A percentile compares a stretch with the other conserved stretches of the same genome.
These are phyloP conservation scores for Lutraria rhynchaena DNA, from an alignment of 1,140 invertebrate species.

Conservation along the genomic window DNA sequence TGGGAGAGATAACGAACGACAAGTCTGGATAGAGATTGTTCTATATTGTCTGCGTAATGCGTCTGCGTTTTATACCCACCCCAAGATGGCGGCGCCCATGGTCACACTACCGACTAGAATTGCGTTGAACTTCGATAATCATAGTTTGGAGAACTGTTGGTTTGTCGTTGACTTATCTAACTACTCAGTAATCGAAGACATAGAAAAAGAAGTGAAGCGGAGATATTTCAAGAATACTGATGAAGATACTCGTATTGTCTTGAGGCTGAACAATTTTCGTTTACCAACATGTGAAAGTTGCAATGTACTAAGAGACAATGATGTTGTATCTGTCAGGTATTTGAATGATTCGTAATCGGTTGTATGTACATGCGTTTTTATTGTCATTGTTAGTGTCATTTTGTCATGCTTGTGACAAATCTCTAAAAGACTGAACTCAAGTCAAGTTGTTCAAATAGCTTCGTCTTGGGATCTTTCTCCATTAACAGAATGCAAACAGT, in stretches of 20 bases:
- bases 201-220: constrained; percentile 16
- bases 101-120: constrained; percentile 13
- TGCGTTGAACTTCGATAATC: constrained; percentile 16
- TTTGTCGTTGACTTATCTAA: constrained; percentile 34
- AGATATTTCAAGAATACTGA: neutral
- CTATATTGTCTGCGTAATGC: too few species aligned
- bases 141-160: constrained; percentile 20
- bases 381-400: too few species aligned
- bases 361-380: too few species aligned
- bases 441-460: too few species aligned
- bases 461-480: too few species aligned
- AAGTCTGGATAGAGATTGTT: too few species aligned
- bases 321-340: constrained; percentile 36
- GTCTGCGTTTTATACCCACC: too few species aligned
- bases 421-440: too few species aligned
- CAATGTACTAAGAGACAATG: constrained; percentile 26
- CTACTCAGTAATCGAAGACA: neutral
- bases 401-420: too few species aligned
- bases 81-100: constrained; percentile 39
- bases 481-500: too few species aligned
- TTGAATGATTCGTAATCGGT: too few species aligned
- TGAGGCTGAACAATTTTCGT: constrained; percentile 24
- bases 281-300: neutral
- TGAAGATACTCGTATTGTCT: neutral
- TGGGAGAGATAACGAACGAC: too few species aligned